Base-by-base conservation (phyloP, 2,888 invertebrate species). In the Lithophane leautieri region DNA sequence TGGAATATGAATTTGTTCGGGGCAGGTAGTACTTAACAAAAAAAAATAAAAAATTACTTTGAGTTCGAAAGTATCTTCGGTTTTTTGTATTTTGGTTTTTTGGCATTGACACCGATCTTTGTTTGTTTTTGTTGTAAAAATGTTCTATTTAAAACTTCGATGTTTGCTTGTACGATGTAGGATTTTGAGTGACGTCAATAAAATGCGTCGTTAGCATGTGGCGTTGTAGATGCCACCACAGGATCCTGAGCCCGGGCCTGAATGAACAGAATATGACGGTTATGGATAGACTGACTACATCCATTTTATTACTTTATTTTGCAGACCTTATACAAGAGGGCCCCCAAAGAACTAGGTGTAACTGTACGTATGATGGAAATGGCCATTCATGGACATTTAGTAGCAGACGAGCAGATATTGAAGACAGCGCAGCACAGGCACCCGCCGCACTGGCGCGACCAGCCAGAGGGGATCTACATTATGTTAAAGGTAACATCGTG, bases 381-480 rank as follows among this genome's bases (percentile, higher is more conserved):
- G 90, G 96, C 97, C 0, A 89, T 98, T 16, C 97, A 97, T 88
- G 98, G 98, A 0, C 97, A 97, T 88, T 89, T 94, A n/a, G 96
- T 97, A 1, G 95, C 97, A 0, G 97, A 97, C 63, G 97, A 97
- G 0, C 94, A 96, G 47, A 94, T 97, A 1, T 90, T 97, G 65
- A 88, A 89, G 54, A 91, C 94, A 0, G 97, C 97, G 0, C 81
- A 95, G 19, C 95, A 96, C 25, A 93, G 97, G 58, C 95, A 96
- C 28, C 88, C 58, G 52, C 91, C 87, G 69, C 84, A 63, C 0
- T 83, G 83, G 81, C 77, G 75, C 1, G 90, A 90, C 19, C 89
- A 85, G 58, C 3, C 94, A 0, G 25, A 68, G 0, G 78, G 88
- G 47, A 81, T 93, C 0, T 62, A 66, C 0, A 44, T 90, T 2